Evolutionary conservation across 1,140 invertebrate genomes (phyloP).

Genomic region (Apis mellifera): DNA sequence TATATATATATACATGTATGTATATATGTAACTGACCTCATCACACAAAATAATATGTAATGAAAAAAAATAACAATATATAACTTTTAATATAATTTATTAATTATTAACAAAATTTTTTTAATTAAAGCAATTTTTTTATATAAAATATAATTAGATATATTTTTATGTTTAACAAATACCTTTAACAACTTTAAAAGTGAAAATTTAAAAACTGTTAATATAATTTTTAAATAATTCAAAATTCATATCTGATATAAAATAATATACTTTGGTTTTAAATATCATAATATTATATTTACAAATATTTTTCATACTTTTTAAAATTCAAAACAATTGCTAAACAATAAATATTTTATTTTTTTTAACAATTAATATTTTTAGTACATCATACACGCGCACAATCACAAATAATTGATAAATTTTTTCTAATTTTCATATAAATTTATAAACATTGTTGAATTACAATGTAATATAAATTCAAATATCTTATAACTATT

Average conservation of each 20-base stretch:
- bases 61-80: conserved; percentile 14
- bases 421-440: conserved; percentile 20
- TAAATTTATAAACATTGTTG: conserved; percentile 46
- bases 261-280: background rate
- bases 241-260: background rate
- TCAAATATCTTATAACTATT: conserved; percentile 20
- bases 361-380: conserved; percentile 24
- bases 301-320: background rate
- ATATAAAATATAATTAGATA: conserved; percentile 53
- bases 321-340: conserved; percentile 28
- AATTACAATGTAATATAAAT: conserved; percentile 6
- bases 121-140: conserved; percentile 43
- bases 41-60: background rate
- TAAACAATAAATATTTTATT: conserved; percentile 49
- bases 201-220: background rate
- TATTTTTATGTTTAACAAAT: conserved; percentile 48
- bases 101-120: conserved; percentile 50
- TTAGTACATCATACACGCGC: conserved; percentile 20
- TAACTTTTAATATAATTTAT: conserved; percentile 48
- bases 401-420: background rate
- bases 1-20: conserved; percentile 11
- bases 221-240: background rate
- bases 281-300: background rate
- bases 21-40: background rate
- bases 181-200: conserved; percentile 51